A percentile compares a stretch with the other conserved stretches of the same genome.
Conservation (phyloP, 2,888 invertebrate genomes). For the Zygothrica quintamaculata region DNA sequence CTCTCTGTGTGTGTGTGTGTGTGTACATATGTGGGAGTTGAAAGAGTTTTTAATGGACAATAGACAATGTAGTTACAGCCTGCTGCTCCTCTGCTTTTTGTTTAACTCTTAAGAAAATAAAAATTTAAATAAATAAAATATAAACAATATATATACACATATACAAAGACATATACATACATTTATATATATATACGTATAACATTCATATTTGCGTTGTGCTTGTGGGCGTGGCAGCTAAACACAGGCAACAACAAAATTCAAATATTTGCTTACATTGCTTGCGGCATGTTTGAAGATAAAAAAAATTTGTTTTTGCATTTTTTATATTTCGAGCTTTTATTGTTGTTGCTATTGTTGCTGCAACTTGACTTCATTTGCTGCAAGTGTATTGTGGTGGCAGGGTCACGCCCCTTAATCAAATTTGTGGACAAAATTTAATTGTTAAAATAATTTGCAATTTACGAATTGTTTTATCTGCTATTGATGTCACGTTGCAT, state of each 20-base stretch:
- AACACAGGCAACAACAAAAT: neutral
- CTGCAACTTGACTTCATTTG: conserved; percentile 5
- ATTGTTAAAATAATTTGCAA: too few relatives aligned
- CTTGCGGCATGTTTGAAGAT: conserved; percentile 7
- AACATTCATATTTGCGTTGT: neutral
- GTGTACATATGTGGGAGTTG: conserved; percentile 15
- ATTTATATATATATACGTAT: too few relatives aligned
- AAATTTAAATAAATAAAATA: too few relatives aligned
- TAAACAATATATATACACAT: too few relatives aligned
- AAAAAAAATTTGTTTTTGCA: conserved; percentile 6
- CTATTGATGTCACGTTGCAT: conserved; percentile 1
- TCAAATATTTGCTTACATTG: neutral
- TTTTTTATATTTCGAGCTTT: neutral
- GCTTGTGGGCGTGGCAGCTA: neutral
- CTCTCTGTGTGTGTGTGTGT: conserved; percentile 9
- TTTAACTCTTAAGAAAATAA: too few relatives aligned
- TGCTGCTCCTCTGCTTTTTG: too few relatives aligned
- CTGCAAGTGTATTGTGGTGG: conserved; percentile 11
- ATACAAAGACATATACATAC: too few relatives aligned
- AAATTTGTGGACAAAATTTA: too few relatives aligned
- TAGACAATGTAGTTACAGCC: too few relatives aligned
- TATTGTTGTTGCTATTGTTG: conserved; percentile 23
- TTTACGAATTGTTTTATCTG: conserved; percentile 16
- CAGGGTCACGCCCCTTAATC: too few relatives aligned
- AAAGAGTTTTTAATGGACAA: conserved; percentile 36